phyloP scores from a whole-genome alignment of 2,888 invertebrate species.

The Lochmaea capreae region DNA sequence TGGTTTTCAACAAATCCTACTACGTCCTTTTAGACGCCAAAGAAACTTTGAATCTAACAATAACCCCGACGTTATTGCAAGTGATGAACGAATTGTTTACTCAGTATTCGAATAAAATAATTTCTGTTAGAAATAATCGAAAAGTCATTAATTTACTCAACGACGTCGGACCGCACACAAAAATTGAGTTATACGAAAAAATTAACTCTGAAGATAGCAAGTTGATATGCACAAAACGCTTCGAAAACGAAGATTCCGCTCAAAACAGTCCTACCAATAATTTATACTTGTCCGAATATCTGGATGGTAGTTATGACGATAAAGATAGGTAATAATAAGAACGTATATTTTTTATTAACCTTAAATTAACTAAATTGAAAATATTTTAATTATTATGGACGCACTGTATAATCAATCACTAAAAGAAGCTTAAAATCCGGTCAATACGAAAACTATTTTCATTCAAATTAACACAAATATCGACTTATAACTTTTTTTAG shows the following conservation, averaged over 20 bases:
- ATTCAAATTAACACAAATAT: no score
- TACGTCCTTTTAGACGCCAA: slow-evolving; percentile 78
- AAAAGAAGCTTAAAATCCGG: no score
- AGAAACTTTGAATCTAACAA: slow-evolving; percentile 74
- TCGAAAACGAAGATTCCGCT: slow-evolving; percentile 72
- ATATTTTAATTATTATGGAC: no score
- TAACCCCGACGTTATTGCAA: slow-evolving; percentile 75
- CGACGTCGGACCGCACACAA: slow-evolving; percentile 74
- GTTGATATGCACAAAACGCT: slow-evolving; percentile 70
- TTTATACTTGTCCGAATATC: slow-evolving; percentile 39
- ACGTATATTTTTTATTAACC: no score
- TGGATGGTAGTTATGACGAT: slow-evolving; percentile 55
- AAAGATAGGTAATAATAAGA: slow-evolving; percentile 64
- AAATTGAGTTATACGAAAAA: slow-evolving; percentile 69
- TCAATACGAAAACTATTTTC: no score
- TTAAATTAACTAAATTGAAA: no score
- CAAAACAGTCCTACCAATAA: slow-evolving; percentile 70
- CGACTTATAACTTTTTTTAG: slow-evolving; percentile 26
- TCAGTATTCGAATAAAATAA: slow-evolving; percentile 63
- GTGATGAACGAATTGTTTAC: slow-evolving; percentile 64
- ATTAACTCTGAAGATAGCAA: slow-evolving; percentile 65
- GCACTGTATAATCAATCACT: no score
- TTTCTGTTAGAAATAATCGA: slow-evolving; percentile 61
- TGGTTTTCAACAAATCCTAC: slow-evolving; percentile 67
- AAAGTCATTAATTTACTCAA: slow-evolving; percentile 70